Evolutionary conservation across 1,140 invertebrate species (phyloP).

Genomic region (Euura saliciscinereae): DNA sequence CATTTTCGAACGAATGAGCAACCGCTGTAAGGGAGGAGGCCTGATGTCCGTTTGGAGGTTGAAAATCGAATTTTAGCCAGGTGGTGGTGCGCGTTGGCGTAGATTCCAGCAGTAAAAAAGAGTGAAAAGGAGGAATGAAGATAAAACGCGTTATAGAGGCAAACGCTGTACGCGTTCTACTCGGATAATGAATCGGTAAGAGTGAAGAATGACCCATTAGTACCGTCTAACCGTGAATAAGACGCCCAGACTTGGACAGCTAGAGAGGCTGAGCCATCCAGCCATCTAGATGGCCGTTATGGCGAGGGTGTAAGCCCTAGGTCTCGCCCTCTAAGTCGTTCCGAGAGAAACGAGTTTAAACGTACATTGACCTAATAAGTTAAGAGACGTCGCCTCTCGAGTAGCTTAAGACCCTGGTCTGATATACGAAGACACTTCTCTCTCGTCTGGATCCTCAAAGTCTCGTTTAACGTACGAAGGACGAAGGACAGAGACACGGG

Average conservation of each 20-base stretch:
- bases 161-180: background rate
- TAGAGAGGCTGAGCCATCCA: background rate
- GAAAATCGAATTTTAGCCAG: background rate
- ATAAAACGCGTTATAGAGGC: no score
- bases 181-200: constrained; percentile 2
- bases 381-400: background rate
- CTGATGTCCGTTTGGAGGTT: background rate
- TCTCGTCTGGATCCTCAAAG: no score
- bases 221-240: background rate
- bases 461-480: no score
- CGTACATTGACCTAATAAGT: background rate
- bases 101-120: background rate
- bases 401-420: background rate
- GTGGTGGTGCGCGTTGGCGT: background rate
- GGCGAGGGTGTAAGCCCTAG: background rate
- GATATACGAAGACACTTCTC: no score
- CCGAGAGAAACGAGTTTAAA: background rate
- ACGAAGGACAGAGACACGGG: no score
- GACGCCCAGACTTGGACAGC: background rate
- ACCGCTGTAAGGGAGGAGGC: no score
- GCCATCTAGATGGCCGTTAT: background rate
- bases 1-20: no score
- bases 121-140: background rate
- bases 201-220: constrained; percentile 5
- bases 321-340: background rate